Evolutionary conservation across 2,888 invertebrate species (phyloP), one percentile per base, ranked within the genome.

Genomic region (Lymantria monacha): DNA sequence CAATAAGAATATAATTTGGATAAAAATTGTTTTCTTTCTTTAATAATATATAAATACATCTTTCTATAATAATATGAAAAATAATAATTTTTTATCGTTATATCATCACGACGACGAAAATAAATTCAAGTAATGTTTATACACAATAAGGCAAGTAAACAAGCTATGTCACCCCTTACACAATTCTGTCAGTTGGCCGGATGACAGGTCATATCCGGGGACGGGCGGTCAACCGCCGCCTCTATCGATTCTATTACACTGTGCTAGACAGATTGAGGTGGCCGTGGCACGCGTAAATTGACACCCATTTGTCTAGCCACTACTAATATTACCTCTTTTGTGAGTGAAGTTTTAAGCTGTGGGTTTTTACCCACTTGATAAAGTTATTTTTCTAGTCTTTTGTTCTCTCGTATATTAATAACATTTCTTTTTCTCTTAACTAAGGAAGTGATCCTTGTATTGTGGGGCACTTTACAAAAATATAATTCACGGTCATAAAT

Each of bases 191-290:
- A 79, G 79, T 76, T 72, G 68, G 61, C 73, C 80, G 81, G 79
- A 76, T 84, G 88, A 87, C 86, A 84, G 86, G 82, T 83, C 81
- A 84, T 85, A 85, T 84, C 86, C 83, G 85, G 83, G 68, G 72
- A 66, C 70, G 72, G 66, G 65, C 79, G 81, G 81, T 80, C 82
- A 76, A 76, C 77, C 80, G 66, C 72, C 61, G 80, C 73, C 71
- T 79, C 77, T 76, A 81, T 83, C 85, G 81, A 84, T 87, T 87
- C 86, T 85, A 86, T 85, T 85, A 86, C 81, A 71, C 79, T 83
- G 85, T 74, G 57, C 65, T 55, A 62, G 85, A 83, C 85, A 83
- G 78, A 84, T 87, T 85, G 83, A 80, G 81, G 79, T 72, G 76
- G 64, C 66, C 72, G 61, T 66, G 64, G 62, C 61, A 69, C 59